Evolutionary conservation across 2,797 vertebrate genomes (phyloP), one percentile per base, ranked within the genome.

Genomic region (Lepilemur septentrionalis): DNA sequence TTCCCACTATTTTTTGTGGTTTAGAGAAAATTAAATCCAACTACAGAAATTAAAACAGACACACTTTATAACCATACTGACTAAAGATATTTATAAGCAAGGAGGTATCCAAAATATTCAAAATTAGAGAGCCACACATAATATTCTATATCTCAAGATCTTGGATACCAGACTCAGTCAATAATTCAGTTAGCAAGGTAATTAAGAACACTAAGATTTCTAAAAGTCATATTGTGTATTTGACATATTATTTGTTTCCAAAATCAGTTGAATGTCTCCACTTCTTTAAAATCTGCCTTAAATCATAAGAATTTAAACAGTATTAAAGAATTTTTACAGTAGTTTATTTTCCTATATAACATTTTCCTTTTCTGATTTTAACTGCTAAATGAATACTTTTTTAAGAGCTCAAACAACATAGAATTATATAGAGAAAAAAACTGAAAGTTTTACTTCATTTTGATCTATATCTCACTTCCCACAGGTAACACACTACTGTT

Each of bases 101-200:
- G 55, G 4, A 91, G 67, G 9, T 70, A 95, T 76, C 7, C 65
- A 32, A 96, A 96, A 94, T 57, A 87, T 55, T 93, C 35, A 93
- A 92, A 97, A 95, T 32, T 86, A 96, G 1, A 41, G 9, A 93
- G 35, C 11, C 41, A 94, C 43, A 90, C 93, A 86, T 38, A 91
- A 75, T 70, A 80, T 67, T 76, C 48, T 43, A 32, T 38, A 94
- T 70, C 73, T 80, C 91, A 85, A 89, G 3, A 84, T 86, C 75
- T 82, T 79, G 0, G n/a, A 95, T n/a, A 89, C 35, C 80, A 86
- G 17, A 79, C 18, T 81, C 46, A 89, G 48, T 79, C 61, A 59
- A 79, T 15, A 89, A 43, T 89, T 96, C 41, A 89, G 43, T 82
- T 90, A 94, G 75, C 5, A 84, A 94, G 52, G 65, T 48, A 88